Evolutionary conservation across 2,888 invertebrate genomes (phyloP), one percentile per base, ranked within the genome.

Genomic region (Acrobasis repandana): DNA sequence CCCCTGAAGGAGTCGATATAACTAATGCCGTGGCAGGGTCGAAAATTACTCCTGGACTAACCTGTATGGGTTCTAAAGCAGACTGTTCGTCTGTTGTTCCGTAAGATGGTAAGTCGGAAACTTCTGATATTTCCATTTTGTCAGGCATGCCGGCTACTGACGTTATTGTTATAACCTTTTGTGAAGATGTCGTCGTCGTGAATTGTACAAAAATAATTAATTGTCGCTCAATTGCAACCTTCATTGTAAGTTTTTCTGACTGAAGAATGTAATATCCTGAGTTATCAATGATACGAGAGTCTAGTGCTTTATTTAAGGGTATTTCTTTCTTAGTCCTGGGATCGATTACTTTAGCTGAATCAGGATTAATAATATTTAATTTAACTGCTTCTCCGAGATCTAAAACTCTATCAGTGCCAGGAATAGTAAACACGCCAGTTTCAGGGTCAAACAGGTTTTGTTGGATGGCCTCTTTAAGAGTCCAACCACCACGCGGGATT

Each of bases 341-440:
- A 82, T 98, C 97, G 34, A 97, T 85, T 0, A 98, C 97, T 59
- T 94, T 88, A 14, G 96, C 97, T 0, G 98, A 98, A 66, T 95
- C 93, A 15, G 96, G 94, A 85, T 98, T 96, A 52, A 99, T 96
- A 28, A 99, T 95, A 77, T 96, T 95, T 64, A 97, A 93, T 73
- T 95, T 95, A 50, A 99, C 93, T 70, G 98, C 97, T 83, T 98
- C 98, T 81, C 96, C 95, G 70, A 98, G 95, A 63, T 96, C 95
- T 51, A 97, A 94, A 60, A 96, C 89, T 69, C 97, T 93, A 80
- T 98, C 97, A 8, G 98, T 97, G 14, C 96, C 96, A 1, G 97
- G 97, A 67, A 98, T 96, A 15, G 95, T 94, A 73, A 98, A 97
- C 43, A 96, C 88, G 2, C 99, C 98, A 0, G 94, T 95, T 0